Percentiles rank a stretch among this genome's conserved stretches.
Evolutionary conservation across 1,140 invertebrate species (phyloP).

Genomic region (Drosophila pruinosa): DNA sequence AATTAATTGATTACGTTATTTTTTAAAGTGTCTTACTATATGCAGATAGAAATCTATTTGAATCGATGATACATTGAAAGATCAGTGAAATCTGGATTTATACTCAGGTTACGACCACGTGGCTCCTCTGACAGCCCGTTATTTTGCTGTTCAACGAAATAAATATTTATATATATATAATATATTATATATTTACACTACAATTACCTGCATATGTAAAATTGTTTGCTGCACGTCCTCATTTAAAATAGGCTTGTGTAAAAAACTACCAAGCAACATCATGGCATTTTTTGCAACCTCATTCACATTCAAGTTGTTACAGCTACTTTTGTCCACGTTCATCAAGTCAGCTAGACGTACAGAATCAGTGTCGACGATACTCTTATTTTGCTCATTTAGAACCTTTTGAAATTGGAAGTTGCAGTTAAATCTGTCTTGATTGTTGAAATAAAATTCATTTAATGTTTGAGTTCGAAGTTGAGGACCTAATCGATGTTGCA

Average conservation of each 20-base stretch:
- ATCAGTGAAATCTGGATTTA: not conserved
- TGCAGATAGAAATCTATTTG: slow-evolving; percentile 7
- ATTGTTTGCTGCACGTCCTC: slow-evolving; percentile 47
- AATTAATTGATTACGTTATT: slow-evolving; percentile 5
- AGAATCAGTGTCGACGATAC: not conserved
- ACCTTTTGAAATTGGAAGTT: not conserved
- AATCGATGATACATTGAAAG: slow-evolving; percentile 26
- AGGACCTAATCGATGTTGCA: not conserved
- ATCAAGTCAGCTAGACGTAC: slow-evolving; percentile 20
- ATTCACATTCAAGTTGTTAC: not conserved
- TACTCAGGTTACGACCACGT: not conserved
- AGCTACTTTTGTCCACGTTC: slow-evolving; percentile 1
- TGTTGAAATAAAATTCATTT: not conserved
- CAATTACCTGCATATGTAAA: slow-evolving; percentile 45
- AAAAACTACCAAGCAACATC: slow-evolving; percentile 37
- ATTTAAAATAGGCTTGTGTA: slow-evolving; percentile 43
- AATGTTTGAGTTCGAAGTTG: not conserved
- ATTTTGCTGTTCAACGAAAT: not conserved
- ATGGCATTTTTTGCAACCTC: slow-evolving; percentile 54
- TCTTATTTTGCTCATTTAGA: too few species aligned
- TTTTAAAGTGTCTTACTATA: slow-evolving; percentile 1
- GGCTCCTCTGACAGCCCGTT: not conserved
- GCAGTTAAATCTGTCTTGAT: not conserved
- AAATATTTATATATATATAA: not conserved
- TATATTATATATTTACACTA: too few species aligned